Evolutionary conservation across 2,113 vertebrate species (phyloP).

Genomic region (Semnornis frantzii): DNA sequence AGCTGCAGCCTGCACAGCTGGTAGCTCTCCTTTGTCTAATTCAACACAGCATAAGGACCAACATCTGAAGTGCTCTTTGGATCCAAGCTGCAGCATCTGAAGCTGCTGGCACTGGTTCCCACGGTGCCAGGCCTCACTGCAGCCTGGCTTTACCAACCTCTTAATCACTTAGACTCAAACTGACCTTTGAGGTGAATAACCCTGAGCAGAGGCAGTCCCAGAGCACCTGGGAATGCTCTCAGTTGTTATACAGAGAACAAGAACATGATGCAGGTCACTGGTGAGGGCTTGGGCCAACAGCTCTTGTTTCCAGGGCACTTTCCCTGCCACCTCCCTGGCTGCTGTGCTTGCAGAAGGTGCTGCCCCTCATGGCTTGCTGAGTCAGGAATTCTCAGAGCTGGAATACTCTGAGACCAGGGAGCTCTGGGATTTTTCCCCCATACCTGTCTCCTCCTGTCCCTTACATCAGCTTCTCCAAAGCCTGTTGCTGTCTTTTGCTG

Average conservation of each 20-base stretch:
- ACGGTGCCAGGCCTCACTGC: background rate
- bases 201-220: background rate
- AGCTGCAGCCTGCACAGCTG: background rate
- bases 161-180: background rate
- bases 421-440: background rate
- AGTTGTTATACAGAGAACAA: background rate
- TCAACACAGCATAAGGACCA: background rate
- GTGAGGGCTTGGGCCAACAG: background rate
- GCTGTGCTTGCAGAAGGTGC: background rate
- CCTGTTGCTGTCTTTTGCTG: background rate
- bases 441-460: background rate
- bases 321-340: background rate
- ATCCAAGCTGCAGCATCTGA: background rate
- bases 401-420: fast-evolving
- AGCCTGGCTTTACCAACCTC: background rate
- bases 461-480: background rate
- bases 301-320: background rate
- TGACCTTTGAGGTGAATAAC: background rate
- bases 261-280: background rate
- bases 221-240: background rate
- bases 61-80: background rate
- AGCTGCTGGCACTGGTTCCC: background rate
- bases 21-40: background rate
- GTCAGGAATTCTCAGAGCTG: background rate
- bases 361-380: fast-evolving